Base-by-base conservation (phyloP, 2,797 vertebrate genomes). In the Microctenopoma steveboyesi region DNA sequence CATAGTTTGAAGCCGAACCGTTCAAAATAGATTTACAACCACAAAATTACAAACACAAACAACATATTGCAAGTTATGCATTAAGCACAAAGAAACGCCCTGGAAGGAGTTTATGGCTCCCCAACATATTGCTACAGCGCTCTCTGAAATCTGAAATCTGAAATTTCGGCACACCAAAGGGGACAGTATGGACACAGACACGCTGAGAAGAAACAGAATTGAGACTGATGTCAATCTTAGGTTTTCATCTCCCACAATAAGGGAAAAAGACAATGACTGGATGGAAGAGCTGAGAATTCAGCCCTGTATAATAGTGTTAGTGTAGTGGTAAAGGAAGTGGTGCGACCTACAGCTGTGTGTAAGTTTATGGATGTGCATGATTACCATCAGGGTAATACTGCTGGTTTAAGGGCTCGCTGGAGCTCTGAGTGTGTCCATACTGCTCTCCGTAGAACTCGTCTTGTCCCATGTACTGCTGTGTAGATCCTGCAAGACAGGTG, bases 361-460 rank as follows among this genome's bases (percentile, higher is more conserved):
- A 59, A 52, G 76, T 86, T 86, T 76, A 85, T 84, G 83, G 73
- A 76, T 77, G 84, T 84, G 88, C 69, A 77, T 76, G 81, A 93
- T 96, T 96, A 98, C 97, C 97, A 72, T 98, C 97, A 5, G 96
- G 94, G 76, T 98, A 98, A 93, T 97, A 97, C 84, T 96, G 96
- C 92, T 96, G 97, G 90, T 95, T 96, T 94, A 96, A 93, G 64
- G 96, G 93, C 89, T 97, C 95, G 56, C 94, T 94, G 54, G 96
- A 94, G 66, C 95, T 95, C 92, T 97, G 96, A 88, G 93, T 91
- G 74, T 97, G 96, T 83, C 96, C 94, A 79, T 97, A 98, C 88
- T 97, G 97, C 88, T 97, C 96, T 54, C 95, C 93, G 89, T 96
- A 97, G 93, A 97, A 97, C 74, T 97, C 97, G 33, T 98, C 96